phyloP scores from a whole-genome alignment of 2,888 invertebrate genomes.

The Pammene fasciana region DNA sequence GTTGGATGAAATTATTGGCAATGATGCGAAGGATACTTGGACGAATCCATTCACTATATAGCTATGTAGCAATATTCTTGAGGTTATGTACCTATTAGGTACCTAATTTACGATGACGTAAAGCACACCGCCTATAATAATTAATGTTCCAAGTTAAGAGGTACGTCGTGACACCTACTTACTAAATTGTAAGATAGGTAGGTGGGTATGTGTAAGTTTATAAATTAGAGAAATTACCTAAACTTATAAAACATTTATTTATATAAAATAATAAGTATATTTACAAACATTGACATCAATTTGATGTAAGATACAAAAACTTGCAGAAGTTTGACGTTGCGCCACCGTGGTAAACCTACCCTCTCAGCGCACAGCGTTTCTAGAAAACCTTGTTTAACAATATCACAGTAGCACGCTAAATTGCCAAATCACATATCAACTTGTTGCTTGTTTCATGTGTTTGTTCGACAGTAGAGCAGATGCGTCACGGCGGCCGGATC shows the following conservation, averaged over 20 bases:
- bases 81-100: no score
- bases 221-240: conserved; percentile 41
- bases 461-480: conserved; percentile 45
- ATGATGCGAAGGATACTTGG: neutral
- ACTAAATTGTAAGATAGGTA: no score
- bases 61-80: no score
- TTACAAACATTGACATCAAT: conserved; percentile 81
- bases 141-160: no score
- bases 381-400: conserved; percentile 8
- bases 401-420: conserved; percentile 37
- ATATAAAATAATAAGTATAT: conserved; percentile 75
- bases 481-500: conserved; percentile 52
- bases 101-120: no score
- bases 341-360: conserved; percentile 48
- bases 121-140: no score
- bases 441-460: neutral
- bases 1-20: neutral
- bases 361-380: conserved; percentile 9
- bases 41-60: no score
- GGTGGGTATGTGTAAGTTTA: no score
- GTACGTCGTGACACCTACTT: no score
- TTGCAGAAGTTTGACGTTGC: conserved; percentile 64
- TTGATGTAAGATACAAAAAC: conserved; percentile 73
- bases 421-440: neutral
- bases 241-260: conserved; percentile 64